Conservation (phyloP, 2,888 invertebrate genomes). For the Catotricha subobsoleta region DNA sequence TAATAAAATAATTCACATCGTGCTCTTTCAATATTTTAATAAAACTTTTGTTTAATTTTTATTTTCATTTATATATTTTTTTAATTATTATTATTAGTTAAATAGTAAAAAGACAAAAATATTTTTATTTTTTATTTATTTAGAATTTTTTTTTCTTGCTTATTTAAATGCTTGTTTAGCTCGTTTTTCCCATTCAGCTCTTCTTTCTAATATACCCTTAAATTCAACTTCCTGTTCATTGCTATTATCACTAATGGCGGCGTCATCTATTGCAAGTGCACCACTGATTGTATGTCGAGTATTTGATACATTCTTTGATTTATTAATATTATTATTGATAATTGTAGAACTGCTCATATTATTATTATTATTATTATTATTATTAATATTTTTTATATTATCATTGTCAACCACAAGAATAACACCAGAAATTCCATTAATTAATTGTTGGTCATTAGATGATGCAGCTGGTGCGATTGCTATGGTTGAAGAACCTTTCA, state of each 20-base stretch:
- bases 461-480: slow-evolving; percentile 11
- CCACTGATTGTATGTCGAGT: slow-evolving; percentile 10
- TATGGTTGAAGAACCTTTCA: slow-evolving; percentile 10
- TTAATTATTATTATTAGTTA: no score
- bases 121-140: slow-evolving; percentile 1
- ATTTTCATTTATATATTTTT: no score
- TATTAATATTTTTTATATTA: background rate
- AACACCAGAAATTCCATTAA: slow-evolving; percentile 10
- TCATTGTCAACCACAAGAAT: background rate
- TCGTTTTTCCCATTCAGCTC: slow-evolving; percentile 61
- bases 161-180: slow-evolving; percentile 39
- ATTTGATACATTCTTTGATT: no score
- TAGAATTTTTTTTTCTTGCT: no score
- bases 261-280: slow-evolving; percentile 9
- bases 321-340: slow-evolving; percentile 6
- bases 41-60: no score
- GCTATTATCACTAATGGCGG: background rate
- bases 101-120: no score
- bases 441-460: slow-evolving; percentile 10
- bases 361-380: slow-evolving; percentile 8
- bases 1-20: no score
- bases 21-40: no score
- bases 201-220: slow-evolving; percentile 54
- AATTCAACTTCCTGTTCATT: slow-evolving; percentile 25
- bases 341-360: background rate